Conservation (phyloP, 2,113 vertebrate species). For the Hippocampus comes region DNA sequence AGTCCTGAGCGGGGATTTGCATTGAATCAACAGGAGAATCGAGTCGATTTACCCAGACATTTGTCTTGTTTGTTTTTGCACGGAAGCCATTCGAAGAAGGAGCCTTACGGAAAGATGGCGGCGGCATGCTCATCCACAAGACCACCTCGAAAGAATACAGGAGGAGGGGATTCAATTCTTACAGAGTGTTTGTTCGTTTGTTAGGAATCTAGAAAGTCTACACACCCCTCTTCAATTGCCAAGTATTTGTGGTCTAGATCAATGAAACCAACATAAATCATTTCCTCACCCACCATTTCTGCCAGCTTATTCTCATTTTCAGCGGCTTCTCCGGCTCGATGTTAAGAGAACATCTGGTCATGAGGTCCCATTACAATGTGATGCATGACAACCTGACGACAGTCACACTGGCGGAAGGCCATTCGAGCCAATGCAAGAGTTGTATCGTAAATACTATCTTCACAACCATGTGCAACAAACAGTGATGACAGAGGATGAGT, state of each 20-base stretch:
- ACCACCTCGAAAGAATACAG: constrained; percentile 63
- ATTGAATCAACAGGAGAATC: too few species aligned
- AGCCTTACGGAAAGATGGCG: constrained; percentile 76
- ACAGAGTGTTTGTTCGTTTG: too few species aligned
- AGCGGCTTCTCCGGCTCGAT: neutral
- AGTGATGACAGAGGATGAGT: too few species aligned
- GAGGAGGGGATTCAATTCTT: neutral
- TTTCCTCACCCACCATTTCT: neutral
- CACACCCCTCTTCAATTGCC: too few species aligned
- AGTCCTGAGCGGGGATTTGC: neutral
- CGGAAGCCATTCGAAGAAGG: neutral
- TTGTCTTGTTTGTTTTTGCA: neutral
- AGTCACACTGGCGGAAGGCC: too few species aligned
- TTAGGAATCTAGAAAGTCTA: too few species aligned
- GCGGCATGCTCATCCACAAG: constrained; percentile 74
- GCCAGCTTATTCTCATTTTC: neutral
- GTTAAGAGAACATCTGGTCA: constrained; percentile 24
- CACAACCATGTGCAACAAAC: too few species aligned
- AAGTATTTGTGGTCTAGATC: too few species aligned
- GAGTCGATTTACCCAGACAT: too few species aligned
- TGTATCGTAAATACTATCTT: too few species aligned
- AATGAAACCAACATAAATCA: neutral
- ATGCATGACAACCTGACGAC: neutral
- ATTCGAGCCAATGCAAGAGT: too few species aligned
- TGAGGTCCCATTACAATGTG: neutral